A percentile compares a stretch with the other conserved stretches of the same genome.
These are phyloP conservation scores for Spilosoma lubricipeda DNA, from an alignment of 2,888 invertebrate genomes.

Conservation along the genomic window DNA sequence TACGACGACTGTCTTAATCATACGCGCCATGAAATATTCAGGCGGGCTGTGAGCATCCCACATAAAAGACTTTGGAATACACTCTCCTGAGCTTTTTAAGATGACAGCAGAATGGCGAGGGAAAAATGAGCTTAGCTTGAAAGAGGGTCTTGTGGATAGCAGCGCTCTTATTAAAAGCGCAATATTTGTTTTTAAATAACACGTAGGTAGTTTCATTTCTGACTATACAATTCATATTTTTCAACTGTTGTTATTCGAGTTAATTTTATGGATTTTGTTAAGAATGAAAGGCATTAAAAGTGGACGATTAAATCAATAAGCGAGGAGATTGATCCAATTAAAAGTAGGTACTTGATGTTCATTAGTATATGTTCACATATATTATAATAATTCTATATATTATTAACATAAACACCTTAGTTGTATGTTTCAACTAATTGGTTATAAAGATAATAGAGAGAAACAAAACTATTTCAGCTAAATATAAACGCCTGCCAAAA, in stretches of 20 bases:
- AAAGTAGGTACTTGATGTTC: too few relatives aligned
- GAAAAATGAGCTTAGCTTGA: slow-evolving; percentile 11
- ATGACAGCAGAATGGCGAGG: slow-evolving; percentile 24
- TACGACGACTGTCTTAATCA: slow-evolving; percentile 60
- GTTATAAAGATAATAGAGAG: too few relatives aligned
- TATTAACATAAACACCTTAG: neutral
- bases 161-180: neutral
- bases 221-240: neutral
- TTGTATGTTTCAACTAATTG: neutral
- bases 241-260: too few relatives aligned
- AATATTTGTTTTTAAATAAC: neutral
- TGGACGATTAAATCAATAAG: neutral
- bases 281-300: neutral
- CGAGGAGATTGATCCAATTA: neutral
- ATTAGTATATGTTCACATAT: too few relatives aligned
- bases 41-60: slow-evolving; percentile 41
- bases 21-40: slow-evolving; percentile 49
- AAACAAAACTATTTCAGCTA: neutral
- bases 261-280: too few relatives aligned
- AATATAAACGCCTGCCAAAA: slow-evolving; percentile 33
- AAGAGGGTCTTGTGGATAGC: neutral
- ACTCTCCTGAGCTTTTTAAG: slow-evolving; percentile 27
- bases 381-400: too few relatives aligned
- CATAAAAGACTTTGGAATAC: slow-evolving; percentile 34
- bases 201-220: neutral